Percentiles rank a stretch among this genome's conserved stretches.
Evolutionary conservation across 2,888 invertebrate species (phyloP).

Genomic region (Glyphotaelius pellucidus): DNA sequence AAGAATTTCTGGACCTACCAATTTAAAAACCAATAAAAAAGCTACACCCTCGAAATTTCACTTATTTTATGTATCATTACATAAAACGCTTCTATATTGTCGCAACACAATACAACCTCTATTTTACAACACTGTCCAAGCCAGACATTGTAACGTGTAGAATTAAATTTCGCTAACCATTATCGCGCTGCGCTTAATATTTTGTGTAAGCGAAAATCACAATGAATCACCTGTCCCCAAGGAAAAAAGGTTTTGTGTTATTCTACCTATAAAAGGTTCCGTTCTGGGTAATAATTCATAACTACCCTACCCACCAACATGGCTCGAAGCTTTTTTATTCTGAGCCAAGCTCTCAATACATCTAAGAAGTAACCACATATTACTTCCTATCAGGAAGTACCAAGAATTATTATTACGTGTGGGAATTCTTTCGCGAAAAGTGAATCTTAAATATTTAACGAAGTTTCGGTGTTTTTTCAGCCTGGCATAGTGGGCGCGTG

Average conservation of each 20-base stretch:
- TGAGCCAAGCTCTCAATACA: not conserved
- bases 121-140: not conserved
- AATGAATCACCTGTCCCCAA: constrained; percentile 11
- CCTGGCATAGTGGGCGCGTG: not conserved
- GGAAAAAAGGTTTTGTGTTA: constrained; percentile 2
- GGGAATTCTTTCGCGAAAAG: not conserved
- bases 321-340: not conserved
- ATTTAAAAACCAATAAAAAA: not conserved
- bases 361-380: not conserved
- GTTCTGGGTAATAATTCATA: constrained; percentile 38
- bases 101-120: too few species aligned
- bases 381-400: not conserved
- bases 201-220: constrained; percentile 21
- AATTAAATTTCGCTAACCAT: not conserved
- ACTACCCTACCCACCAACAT: not conserved
- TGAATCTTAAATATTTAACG: not conserved
- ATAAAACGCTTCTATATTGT: not conserved
- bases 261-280: constrained; percentile 28
- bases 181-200: not conserved
- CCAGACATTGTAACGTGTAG: not conserved
- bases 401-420: not conserved
- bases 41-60: not conserved
- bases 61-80: not conserved
- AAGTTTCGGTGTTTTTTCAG: not conserved
- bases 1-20: not conserved